A percentile compares a stretch with the other conserved stretches of the same genome.
These are phyloP conservation scores for Crotophaga sulcirostris DNA, from an alignment of 2,113 vertebrate species.

Conservation along the genomic window DNA sequence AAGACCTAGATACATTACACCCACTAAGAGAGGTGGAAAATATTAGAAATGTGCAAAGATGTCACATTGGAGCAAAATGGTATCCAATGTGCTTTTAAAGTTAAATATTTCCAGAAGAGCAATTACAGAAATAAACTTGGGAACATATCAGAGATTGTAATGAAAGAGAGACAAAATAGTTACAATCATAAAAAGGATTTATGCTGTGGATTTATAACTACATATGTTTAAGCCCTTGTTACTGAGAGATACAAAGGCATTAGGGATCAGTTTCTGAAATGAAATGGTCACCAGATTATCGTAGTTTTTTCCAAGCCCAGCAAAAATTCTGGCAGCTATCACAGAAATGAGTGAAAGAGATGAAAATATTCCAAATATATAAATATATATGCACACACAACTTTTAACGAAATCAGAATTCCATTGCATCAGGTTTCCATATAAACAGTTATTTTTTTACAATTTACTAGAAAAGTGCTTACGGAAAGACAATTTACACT, in stretches of 20 bases:
- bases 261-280: not conserved
- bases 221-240: not conserved
- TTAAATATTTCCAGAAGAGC: not conserved
- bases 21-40: not conserved
- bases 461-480: not conserved
- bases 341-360: not conserved
- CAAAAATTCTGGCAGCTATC: not conserved
- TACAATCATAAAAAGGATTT: not conserved
- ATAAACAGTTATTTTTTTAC: not conserved
- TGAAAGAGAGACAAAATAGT: not conserved
- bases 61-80: not conserved
- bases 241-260: not conserved
- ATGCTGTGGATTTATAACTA: not conserved
- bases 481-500: not conserved
- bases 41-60: not conserved
- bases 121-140: not conserved
- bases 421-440: not conserved
- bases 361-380: not conserved
- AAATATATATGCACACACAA: not conserved
- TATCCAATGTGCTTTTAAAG: not conserved
- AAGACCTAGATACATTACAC: not conserved
- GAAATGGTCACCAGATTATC: not conserved
- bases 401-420: not conserved
- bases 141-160: not conserved
- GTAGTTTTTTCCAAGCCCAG: not conserved